phyloP scores from a whole-genome alignment of 2,797 vertebrate species.

The Sebastolobus altivelis region DNA sequence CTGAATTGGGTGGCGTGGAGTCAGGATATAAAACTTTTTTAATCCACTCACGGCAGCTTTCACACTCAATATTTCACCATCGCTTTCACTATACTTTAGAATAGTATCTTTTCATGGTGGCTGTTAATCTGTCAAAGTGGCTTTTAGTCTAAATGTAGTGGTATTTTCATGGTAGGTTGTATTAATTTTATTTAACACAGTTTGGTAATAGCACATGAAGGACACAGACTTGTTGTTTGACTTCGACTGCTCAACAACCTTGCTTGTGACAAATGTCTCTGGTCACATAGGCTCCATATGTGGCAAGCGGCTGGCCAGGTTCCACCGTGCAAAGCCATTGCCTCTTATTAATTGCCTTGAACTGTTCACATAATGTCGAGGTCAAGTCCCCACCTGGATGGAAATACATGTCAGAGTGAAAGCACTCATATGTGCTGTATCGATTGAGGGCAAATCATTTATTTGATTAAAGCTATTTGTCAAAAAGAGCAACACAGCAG shows the following conservation, averaged over 20 bases:
- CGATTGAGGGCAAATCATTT: slow-evolving; percentile 20
- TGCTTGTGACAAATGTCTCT: slow-evolving; percentile 46
- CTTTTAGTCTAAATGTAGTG: slow-evolving; percentile 18
- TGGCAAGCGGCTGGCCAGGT: slow-evolving; percentile 20
- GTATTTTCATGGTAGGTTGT: slow-evolving; percentile 2
- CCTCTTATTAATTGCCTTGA: slow-evolving; percentile 59
- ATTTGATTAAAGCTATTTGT: slow-evolving; percentile 30
- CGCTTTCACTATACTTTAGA: background rate
- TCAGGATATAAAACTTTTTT: slow-evolving; percentile 22
- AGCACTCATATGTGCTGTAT: slow-evolving; percentile 5
- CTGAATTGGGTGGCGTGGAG: background rate
- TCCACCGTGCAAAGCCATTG: slow-evolving; percentile 26
- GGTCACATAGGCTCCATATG: slow-evolving; percentile 27
- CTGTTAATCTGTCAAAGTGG: slow-evolving; percentile 20
- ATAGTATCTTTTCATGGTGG: slow-evolving; percentile 12
- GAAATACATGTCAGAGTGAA: slow-evolving; percentile 13
- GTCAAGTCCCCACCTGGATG: slow-evolving; percentile 35
- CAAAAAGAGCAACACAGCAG: background rate
- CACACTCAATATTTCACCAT: slow-evolving; percentile 17
- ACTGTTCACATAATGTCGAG: slow-evolving; percentile 44
- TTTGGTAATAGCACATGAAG: slow-evolving; percentile 3
- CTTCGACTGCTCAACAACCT: slow-evolving; percentile 41
- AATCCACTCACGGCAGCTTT: slow-evolving; percentile 19
- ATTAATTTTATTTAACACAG: slow-evolving; percentile 1
- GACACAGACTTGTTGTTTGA: slow-evolving; percentile 18